Evolutionary conservation across 2,113 vertebrate species (phyloP), one percentile per base, ranked within the genome.

Genomic region (Halcyon malimbica): DNA sequence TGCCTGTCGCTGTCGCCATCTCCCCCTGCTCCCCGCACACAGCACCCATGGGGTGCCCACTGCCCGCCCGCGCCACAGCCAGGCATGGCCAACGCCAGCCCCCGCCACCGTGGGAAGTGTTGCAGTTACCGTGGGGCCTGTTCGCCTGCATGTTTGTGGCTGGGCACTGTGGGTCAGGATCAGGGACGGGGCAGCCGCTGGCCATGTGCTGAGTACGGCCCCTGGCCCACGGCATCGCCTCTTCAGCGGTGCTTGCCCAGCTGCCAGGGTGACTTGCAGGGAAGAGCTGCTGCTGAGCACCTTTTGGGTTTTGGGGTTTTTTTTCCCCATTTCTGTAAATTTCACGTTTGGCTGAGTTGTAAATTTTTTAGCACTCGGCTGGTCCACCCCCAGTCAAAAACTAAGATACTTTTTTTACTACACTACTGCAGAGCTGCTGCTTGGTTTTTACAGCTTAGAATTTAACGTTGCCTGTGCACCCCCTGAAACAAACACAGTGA

Each of bases 1-100:
- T 82, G 67, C 70, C 83, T 79, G 50, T 85, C 46, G 5, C 69
- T 57, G 48, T 42, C 5, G 0, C 62, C 31, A 14, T 64, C 48
- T 63, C 90, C 51, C 79, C 41, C 79, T 84, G 46, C 90, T 56
- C 46, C 23, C 39, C 4, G 77, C 89, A 96, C 97, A 79, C 96
- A 82, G 87, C 95, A 94, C 92, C 97, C 83, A 90, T 54, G 93
- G 92, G 92, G 87, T 42, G 63, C 41, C 56, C 25, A 2, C 37
- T 64, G 51, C n/a, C 59, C 96, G 11, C 65, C 42, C 15, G 9
- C 28, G 17, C 25, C 41, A 7, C 63, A 20, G 18, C 26, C 12
- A 26, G 39, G 41, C 29, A 21, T 13, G 2, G 65, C 98, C 81
- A 96, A 98, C 94, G 98, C 98, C 98, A 98, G 98, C 98, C 98